Percentiles rank a stretch among this genome's conserved stretches.
Evolutionary conservation across 2,113 vertebrate genomes (phyloP).

Genomic region (Oncorhynchus masou): DNA sequence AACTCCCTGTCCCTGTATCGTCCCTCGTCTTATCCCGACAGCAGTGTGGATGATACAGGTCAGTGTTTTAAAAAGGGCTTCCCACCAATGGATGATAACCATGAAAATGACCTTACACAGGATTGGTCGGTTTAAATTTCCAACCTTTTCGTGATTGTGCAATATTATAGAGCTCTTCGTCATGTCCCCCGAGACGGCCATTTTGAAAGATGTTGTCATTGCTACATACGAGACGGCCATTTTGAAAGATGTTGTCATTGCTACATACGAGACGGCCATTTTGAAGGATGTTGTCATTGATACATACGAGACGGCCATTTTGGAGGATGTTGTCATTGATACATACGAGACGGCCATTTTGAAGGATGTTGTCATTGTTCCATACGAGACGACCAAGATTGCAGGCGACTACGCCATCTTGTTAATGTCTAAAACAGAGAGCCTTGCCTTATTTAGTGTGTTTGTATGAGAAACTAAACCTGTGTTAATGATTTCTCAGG

Average conservation of each 20-base stretch:
- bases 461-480: conserved; percentile 81
- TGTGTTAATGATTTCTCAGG: conserved; percentile 87
- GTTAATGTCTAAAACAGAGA: conserved; percentile 4
- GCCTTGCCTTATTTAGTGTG: conserved; percentile 89
- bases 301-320: no score
- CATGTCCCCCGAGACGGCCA: conserved; percentile 5
- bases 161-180: conserved; percentile 62
- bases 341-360: no score
- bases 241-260: no score
- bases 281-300: no score
- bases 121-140: conserved; percentile 17
- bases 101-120: conserved; percentile 48
- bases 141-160: conserved; percentile 65
- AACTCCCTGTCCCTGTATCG: conserved; percentile 3
- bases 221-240: no score
- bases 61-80: conserved; percentile 58
- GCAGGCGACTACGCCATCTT: neutral
- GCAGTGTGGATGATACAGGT: conserved; percentile 20
- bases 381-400: conserved; percentile 19
- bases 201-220: no score
- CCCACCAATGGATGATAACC: conserved; percentile 36
- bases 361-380: no score
- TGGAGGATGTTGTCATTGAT: no score
- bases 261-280: no score
- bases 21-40: conserved; percentile 16